Evolutionary conservation across 2,888 invertebrate species (phyloP).

Genomic region (Pachymerium ferrugineum): DNA sequence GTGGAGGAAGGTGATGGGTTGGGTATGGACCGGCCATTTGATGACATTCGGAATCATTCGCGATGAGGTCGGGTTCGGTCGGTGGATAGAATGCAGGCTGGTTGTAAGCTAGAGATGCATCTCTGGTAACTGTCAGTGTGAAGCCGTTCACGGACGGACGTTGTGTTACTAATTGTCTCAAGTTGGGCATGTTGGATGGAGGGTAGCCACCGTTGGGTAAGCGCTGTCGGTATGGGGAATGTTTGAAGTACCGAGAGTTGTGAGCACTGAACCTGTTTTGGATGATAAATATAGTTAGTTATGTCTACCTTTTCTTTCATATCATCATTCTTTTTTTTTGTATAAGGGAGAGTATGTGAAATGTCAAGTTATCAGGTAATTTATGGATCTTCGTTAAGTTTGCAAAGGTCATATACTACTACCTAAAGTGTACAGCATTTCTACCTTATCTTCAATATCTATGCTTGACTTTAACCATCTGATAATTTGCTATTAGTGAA

Average conservation of each 20-base stretch:
- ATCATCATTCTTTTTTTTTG: too few species aligned
- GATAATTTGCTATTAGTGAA: too few species aligned
- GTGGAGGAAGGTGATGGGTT: neutral
- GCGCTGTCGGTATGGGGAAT: slow-evolving; percentile 40
- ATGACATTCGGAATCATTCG: neutral
- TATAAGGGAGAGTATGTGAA: too few species aligned
- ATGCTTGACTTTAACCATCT: too few species aligned
- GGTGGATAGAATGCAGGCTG: slow-evolving; percentile 27
- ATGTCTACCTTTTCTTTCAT: slow-evolving; percentile 34
- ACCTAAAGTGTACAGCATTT: too few species aligned
- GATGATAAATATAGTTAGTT: neutral
- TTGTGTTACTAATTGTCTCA: slow-evolving; percentile 36
- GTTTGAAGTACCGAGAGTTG: slow-evolving; percentile 40
- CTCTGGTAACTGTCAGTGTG: slow-evolving; percentile 30
- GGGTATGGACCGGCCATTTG: neutral
- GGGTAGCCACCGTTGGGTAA: slow-evolving; percentile 31
- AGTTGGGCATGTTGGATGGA: slow-evolving; percentile 35
- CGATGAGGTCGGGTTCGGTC: slow-evolving; percentile 14
- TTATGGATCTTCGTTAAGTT: too few species aligned
- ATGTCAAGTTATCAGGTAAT: too few species aligned
- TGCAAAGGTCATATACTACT: too few species aligned
- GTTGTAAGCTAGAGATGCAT: slow-evolving; percentile 32
- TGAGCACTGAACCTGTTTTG: slow-evolving; percentile 38
- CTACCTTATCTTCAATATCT: too few species aligned
- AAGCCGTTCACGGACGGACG: slow-evolving; percentile 34